Evolutionary conservation across 1,140 invertebrate genomes (phyloP).

Genomic region (Globodera rostochiensis): DNA sequence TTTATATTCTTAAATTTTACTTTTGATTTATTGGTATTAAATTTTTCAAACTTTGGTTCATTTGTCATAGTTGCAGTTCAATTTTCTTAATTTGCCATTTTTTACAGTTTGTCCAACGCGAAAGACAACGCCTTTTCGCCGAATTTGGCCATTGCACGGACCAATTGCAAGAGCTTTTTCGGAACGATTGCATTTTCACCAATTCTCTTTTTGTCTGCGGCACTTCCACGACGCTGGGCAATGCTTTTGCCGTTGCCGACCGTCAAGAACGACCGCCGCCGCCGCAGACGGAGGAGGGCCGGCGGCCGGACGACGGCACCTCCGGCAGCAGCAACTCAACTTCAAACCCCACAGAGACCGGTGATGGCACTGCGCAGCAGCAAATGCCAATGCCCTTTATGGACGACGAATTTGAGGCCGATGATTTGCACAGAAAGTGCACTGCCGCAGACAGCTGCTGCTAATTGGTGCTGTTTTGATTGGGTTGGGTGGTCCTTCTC

Average conservation of each 20-base stretch:
- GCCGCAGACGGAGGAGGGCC: not conserved
- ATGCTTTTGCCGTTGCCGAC: not conserved
- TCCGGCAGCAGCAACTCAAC: not conserved
- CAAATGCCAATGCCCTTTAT: conserved; percentile 6
- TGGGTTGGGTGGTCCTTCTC: too few relatives aligned
- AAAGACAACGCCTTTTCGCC: conserved; percentile 2
- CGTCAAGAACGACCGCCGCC: too few relatives aligned
- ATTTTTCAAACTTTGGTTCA: too few relatives aligned
- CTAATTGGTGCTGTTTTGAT: too few relatives aligned
- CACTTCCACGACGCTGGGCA: not conserved
- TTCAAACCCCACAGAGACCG: not conserved
- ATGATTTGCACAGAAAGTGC: too few relatives aligned
- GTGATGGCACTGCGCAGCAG: not conserved
- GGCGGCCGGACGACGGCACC: not conserved
- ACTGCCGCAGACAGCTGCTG: too few relatives aligned
- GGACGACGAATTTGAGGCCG: not conserved
- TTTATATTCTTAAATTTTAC: too few relatives aligned
- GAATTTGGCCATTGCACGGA: not conserved
- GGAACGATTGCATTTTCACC: conserved; percentile 6
- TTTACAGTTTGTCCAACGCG: not conserved
- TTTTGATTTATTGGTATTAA: too few relatives aligned
- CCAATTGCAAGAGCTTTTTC: not conserved
- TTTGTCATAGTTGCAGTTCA: not conserved
- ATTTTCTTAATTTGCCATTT: not conserved
- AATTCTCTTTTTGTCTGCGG: not conserved